phyloP scores from a whole-genome alignment of 2,888 invertebrate species.

The Rhagonycha fulva region DNA sequence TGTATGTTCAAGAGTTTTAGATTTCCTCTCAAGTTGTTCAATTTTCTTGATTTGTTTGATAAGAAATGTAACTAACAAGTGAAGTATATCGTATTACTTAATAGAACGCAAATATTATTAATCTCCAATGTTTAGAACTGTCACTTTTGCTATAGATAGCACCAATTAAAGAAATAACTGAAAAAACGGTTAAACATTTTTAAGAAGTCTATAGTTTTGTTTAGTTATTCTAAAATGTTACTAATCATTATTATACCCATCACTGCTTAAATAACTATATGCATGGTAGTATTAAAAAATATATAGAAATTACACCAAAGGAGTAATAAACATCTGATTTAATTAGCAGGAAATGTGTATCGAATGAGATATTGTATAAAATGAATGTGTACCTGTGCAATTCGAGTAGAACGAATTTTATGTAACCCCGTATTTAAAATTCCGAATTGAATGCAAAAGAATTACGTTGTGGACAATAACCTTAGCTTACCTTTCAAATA shows the following conservation, averaged over 20 bases:
- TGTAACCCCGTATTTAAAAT: slow-evolving; percentile 32
- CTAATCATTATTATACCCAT: too few species aligned
- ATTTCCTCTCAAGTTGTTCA: slow-evolving; percentile 40
- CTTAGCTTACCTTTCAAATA: slow-evolving; percentile 28
- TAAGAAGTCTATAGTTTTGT: too few species aligned
- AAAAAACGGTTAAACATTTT: too few species aligned
- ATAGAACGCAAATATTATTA: slow-evolving; percentile 5
- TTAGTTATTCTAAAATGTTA: too few species aligned
- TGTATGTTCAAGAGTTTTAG: slow-evolving; percentile 41
- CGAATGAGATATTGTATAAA: neutral
- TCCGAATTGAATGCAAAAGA: slow-evolving; percentile 26
- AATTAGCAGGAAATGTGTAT: neutral
- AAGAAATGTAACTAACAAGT: slow-evolving; percentile 24
- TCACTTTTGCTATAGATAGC: neutral
- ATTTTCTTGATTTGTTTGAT: slow-evolving; percentile 34
- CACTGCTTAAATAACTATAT: too few species aligned
- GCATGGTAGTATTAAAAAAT: too few species aligned
- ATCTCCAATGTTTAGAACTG: neutral
- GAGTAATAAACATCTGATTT: neutral
- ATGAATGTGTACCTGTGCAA: slow-evolving; percentile 34
- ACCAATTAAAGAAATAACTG: too few species aligned
- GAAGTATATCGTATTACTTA: slow-evolving; percentile 26
- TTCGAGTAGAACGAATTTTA: slow-evolving; percentile 38
- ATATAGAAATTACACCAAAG: neutral
- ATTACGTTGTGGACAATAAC: slow-evolving; percentile 23